Base-by-base conservation (phyloP, 2,797 vertebrate species). In the Sternarchorhynchus goeldii region DNA sequence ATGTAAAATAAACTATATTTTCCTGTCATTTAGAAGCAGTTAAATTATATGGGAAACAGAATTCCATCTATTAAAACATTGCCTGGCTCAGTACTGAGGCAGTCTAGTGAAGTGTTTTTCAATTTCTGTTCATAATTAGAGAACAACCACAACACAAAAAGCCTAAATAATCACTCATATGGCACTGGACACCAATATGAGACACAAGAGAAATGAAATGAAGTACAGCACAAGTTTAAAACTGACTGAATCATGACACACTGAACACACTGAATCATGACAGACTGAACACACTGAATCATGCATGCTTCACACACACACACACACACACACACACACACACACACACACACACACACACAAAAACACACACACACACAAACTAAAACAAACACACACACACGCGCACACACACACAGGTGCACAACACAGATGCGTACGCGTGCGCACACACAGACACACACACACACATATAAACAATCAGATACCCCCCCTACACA, bases 261-360 rank as follows among this genome's bases (percentile, higher is more conserved):
- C 41, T 69, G 62, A 77, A 86, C 88, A 81, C 85, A 82, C 81
- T 87, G 86, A 88, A 77, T 82, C 85, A 78, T 64, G 85, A 64
- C 55, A 55, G 0, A 10, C 41, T 69, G 62, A 77, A 86, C 88
- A 81, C 85, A 82, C 81, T 87, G 86, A 88, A 77, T 82, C 85
- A 78, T 64, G 85, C 84, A 90, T 87, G 88, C 84, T 68, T 66
- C 10, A 39, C 41, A 53, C 78, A 69, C 39, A 55, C 64, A 64
- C 75, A 66, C 63, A 72, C 29, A 20, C 55, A 77, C 72, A 73
- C 68, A 25, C 71, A 56, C 32, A 60, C 55, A 56, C 60, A 45
- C 34, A 31, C 20, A 53, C 14, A 32, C 70, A 25, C 66, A 72
- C 58, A 58, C 64, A 50, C 62, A 76, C 70, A 59, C 75, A 14